A percentile compares a stretch with the other conserved stretches of the same genome.
phyloP scores from a whole-genome alignment of 2,888 invertebrate genomes.

The Cantharis flavilabris region DNA sequence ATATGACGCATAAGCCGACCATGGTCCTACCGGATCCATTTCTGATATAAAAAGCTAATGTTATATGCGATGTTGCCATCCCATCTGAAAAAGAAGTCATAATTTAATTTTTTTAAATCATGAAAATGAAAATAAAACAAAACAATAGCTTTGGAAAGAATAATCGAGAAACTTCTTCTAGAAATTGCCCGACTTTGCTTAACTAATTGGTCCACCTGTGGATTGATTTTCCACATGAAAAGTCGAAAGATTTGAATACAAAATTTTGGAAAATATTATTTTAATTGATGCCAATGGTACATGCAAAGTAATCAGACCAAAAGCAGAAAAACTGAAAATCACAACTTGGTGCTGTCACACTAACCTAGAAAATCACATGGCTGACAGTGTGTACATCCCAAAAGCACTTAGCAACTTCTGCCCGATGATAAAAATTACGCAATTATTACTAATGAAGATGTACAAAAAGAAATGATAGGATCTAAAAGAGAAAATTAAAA shows the following conservation, averaged over 20 bases:
- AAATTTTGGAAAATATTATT: no score
- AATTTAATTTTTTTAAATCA: not conserved
- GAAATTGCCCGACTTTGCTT: no score
- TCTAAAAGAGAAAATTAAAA: not conserved
- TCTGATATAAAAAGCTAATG: constrained; percentile 35
- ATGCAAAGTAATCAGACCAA: not conserved
- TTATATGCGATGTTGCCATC: constrained; percentile 49
- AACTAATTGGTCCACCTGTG: not conserved
- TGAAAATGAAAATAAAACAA: no score
- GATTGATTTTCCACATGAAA: not conserved
- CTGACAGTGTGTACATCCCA: not conserved
- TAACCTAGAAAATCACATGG: not conserved
- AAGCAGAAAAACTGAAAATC: no score
- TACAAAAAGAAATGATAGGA: not conserved
- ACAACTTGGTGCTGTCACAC: not conserved
- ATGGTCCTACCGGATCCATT: constrained; percentile 91
- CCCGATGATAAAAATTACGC: not conserved
- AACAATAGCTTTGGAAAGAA: no score
- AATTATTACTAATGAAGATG: not conserved
- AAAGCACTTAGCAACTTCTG: not conserved
- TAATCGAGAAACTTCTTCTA: not conserved
- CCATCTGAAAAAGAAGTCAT: constrained; percentile 46
- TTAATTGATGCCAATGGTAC: no score
- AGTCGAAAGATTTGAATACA: not conserved
- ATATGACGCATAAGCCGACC: constrained; percentile 83